Conservation (phyloP, 2,888 invertebrate species). For the Adineta ricciae region DNA sequence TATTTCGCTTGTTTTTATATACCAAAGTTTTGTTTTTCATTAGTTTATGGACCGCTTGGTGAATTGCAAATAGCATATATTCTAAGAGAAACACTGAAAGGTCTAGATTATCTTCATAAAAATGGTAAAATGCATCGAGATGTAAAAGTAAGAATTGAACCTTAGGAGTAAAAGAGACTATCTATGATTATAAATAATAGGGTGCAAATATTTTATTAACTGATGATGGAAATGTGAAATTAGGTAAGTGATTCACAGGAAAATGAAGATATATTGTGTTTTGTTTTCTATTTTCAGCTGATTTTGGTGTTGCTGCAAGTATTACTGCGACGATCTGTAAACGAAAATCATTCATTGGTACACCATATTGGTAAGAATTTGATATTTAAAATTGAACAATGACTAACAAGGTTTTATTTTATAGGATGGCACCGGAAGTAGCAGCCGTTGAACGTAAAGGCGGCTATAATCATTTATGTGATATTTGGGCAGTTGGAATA, state of each 20-base stretch:
- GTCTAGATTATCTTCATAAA: slow-evolving; percentile 83
- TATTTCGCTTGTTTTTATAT: slow-evolving; percentile 31
- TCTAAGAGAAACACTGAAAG: slow-evolving; percentile 86
- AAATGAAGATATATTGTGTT: not conserved
- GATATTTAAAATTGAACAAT: not conserved
- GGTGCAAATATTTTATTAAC: slow-evolving; percentile 93
- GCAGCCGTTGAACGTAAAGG: slow-evolving; percentile 93
- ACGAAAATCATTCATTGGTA: slow-evolving; percentile 92
- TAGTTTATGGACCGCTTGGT: slow-evolving; percentile 82
- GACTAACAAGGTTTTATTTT: slow-evolving; percentile 49
- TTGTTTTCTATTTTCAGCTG: slow-evolving; percentile 57
- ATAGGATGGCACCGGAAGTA: slow-evolving; percentile 53
- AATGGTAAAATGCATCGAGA: slow-evolving; percentile 94
- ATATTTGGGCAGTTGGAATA: slow-evolving; percentile 98
- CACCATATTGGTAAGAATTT: not conserved
- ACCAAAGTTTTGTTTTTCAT: slow-evolving; percentile 38
- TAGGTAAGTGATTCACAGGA: slow-evolving; percentile 51
- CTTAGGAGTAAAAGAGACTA: not conserved
- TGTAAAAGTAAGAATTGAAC: slow-evolving; percentile 51
- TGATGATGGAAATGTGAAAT: slow-evolving; percentile 86
- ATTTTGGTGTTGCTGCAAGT: slow-evolving; percentile 98
- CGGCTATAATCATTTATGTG: slow-evolving; percentile 96
- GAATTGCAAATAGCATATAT: slow-evolving; percentile 96
- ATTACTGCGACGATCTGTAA: slow-evolving; percentile 98
- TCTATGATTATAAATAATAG: not conserved